Percentiles rank a stretch among this genome's conserved stretches.
phyloP scores from a whole-genome alignment of 2,113 vertebrate species.

The Sula dactylatra region DNA sequence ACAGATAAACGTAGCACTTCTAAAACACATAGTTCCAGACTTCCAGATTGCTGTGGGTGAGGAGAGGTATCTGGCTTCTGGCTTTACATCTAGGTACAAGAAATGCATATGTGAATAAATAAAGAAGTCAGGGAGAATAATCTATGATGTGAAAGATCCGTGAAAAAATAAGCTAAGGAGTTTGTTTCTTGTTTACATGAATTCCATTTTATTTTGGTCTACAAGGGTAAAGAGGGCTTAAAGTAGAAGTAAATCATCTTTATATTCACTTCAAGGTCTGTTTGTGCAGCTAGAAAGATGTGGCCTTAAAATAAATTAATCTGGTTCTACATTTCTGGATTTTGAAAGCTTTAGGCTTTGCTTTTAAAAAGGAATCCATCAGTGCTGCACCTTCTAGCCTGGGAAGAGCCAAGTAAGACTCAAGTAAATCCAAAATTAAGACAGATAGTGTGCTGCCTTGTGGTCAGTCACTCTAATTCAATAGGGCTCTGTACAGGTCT shows the following conservation, averaged over 20 bases:
- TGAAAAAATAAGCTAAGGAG: conserved; percentile 41
- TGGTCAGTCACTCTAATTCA: conserved; percentile 41
- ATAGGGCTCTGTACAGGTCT: conserved; percentile 22
- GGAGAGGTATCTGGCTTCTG: conserved; percentile 47
- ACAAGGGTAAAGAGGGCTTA: background rate
- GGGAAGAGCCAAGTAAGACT: conserved; percentile 52
- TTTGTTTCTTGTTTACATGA: conserved; percentile 52
- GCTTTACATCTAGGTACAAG: conserved; percentile 12
- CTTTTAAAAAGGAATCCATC: conserved; percentile 47
- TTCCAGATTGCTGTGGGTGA: conserved; percentile 22
- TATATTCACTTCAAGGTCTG: conserved; percentile 8
- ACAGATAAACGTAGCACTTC: background rate
- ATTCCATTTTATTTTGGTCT: conserved; percentile 47
- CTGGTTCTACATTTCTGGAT: conserved; percentile 18
- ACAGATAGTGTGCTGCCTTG: conserved; percentile 55
- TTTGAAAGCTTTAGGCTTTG: conserved; percentile 39
- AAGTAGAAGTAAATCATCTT: conserved; percentile 46
- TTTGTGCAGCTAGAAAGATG: conserved; percentile 35
- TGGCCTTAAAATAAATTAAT: conserved; percentile 39
- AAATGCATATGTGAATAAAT: conserved; percentile 42
- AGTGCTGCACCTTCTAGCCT: conserved; percentile 11
- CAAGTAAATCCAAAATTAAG: conserved; percentile 40
- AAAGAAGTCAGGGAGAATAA: conserved; percentile 34
- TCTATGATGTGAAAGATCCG: conserved; percentile 26
- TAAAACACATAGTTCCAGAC: background rate